Evolutionary conservation across 2,797 vertebrate genomes (phyloP), one percentile per base, ranked within the genome.

Genomic region (Gymnocypris eckloni): DNA sequence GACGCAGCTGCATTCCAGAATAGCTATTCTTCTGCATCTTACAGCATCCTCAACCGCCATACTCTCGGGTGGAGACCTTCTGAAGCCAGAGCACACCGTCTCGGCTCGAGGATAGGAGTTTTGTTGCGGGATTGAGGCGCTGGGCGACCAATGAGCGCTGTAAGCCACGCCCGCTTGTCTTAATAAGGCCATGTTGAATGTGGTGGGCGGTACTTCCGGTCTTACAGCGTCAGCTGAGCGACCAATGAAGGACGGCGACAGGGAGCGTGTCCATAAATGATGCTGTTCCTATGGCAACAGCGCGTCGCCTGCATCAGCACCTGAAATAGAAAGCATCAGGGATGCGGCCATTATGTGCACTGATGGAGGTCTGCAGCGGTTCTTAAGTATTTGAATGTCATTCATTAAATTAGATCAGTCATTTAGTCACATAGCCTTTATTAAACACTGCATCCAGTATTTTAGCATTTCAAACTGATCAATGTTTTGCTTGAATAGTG

Each of bases 11-110:
- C 77, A 45, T 64, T 70, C 54, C 54, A 48, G 66, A 61, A 61
- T 33, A 48, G 25, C 72, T 70, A 45, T 70, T 81, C 64, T 83
- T 80, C 64, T 83, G 77, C 82, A 82, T 88, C 79, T 86, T 85
- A 70, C 82, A 33, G 83, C 79, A 82, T 86, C 83, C 80, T 75
- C 82, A 28, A 78, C 81, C 88, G 86, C 90, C 88, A 89, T 88
- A 85, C 86, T 89, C 86, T 88, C 90, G 88, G 88, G 87, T 85
- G 88, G 90, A 90, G 82, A 89, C 90, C 70, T 86, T 85, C 84
- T 82, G 86, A 69, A 73, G 77, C 84, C 84, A 33, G 81, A 86
- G 59, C 84, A 77, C 72, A 41, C 83, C 33, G 69, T 66, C 86
- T 81, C 79, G 45, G 76, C n/a, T 80, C 81, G 45, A 80, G 81